Conservation (phyloP, 2,888 invertebrate species). For the Prosapia bicincta region DNA sequence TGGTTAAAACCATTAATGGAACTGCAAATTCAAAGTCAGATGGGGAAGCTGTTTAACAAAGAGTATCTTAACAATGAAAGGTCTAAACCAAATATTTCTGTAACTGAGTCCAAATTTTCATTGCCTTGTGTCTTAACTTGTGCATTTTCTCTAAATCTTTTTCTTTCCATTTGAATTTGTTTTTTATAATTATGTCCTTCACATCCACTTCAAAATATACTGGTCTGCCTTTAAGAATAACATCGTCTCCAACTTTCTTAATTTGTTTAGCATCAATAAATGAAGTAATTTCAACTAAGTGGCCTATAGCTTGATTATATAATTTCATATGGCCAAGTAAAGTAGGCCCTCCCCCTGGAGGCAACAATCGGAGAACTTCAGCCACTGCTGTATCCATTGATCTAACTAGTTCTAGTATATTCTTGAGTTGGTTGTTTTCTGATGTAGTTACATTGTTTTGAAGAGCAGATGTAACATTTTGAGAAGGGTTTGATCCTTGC, state of each 20-base stretch:
- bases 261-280: neutral
- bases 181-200: neutral
- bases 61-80: too few species aligned
- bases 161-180: neutral
- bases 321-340: neutral
- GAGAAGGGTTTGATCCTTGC: neutral
- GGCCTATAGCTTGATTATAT: neutral
- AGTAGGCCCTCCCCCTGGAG: neutral
- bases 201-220: neutral
- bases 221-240: neutral
- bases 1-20: too few species aligned
- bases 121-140: neutral
- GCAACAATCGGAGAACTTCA: neutral
- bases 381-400: neutral
- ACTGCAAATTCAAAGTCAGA: too few species aligned
- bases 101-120: neutral
- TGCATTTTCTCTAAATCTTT: neutral
- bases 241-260: neutral
- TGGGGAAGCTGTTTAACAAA: too few species aligned
- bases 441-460: neutral
- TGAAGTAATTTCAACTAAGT: neutral
- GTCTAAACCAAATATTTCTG: neutral
- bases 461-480: neutral
- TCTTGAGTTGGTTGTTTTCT: neutral
- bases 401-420: neutral